Evolutionary conservation across 2,113 vertebrate species (phyloP), one percentile per base, ranked within the genome.

Genomic region (Crotophaga sulcirostris): DNA sequence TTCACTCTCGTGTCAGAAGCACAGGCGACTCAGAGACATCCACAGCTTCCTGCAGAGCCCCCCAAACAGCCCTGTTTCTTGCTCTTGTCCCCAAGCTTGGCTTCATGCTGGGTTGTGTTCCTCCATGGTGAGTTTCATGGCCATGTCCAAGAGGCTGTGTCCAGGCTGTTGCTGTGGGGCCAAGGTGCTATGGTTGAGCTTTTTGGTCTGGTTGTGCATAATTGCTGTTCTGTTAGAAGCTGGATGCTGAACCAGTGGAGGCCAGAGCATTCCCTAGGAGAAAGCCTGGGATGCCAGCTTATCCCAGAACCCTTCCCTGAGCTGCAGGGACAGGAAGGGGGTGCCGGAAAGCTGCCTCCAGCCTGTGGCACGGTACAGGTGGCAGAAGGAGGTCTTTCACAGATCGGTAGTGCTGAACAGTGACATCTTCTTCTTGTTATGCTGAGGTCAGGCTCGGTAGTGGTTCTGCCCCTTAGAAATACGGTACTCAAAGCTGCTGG

Each of bases 61-160:
- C 3, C 33, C 1, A 0, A 34, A 7, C 29, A 45, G 4, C 58
- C 64, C 38, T 1, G 0, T 14, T 44, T 69, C 59, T 60, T 81
- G 34, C 25, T 75, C 33, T 88, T 58, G 20, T 49, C 8, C 51
- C 58, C 26, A 36, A 45, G 34, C 84, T 54, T 58, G 49, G 74
- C 91, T 75, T 96, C 63, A 40, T 0, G 10, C 80, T 38, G 44
- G 59, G 60, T 34, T 67, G 21, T 2, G 4, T 83, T 82, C 36
- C 45, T 79, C 38, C 2, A 0, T 1, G 4, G 21, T 47, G 45
- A 7, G 40, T 68, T 64, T 79, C 42, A 11, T 6, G 7, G 47
- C n/a, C 3, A 2, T 6, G 5, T 23, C 59, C 38, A 16, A 4
- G 33, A 38, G 67, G 56, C 28, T 0, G 0, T 29, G 56, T 49